Base-by-base conservation (phyloP, 1,140 invertebrate species). In the Aphaenogaster floridana region DNA sequence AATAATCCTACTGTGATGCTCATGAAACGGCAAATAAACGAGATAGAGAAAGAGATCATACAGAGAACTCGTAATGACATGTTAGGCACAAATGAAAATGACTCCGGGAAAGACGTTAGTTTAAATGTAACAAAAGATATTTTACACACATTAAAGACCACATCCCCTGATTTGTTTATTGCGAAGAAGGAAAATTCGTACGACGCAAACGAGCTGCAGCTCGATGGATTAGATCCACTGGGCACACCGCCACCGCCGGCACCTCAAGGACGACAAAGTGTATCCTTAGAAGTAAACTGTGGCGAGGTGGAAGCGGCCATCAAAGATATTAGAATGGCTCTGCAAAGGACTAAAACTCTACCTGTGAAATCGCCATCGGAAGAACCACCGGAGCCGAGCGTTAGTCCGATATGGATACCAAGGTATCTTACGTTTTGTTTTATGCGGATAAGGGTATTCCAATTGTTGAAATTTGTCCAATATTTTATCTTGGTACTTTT, bases 241-340 rank as follows among this genome's bases (percentile, higher is more conserved):
- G 96, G 96, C 94, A 96, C 97, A 6, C 97, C 97, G 9, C 97
- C 97, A 52, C 97, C 97, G 2, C 97, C 97, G 0, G 97, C 97
- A 61, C 97, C 97, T 36, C 97, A 97, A 72, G 94, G 95, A 59
- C 95, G 96, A 74, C 94, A 96, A 80, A 95, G 94, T 78, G 93
- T 96, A 13, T 93, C 89, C 80, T 86, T 94, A 11, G 94, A 95
- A 34, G 92, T 93, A 87, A 94, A 93, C 28, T 81, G 80, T 13
- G 91, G 93, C 42, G 94, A 95, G 90, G 96, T 98, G 9, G 97
- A 98, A 92, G 97, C 97, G 86, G 97, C 97, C 28, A 97, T 98
- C 91, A 97, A 98, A 93, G 98, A 98, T 92, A 98, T 98, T 90
- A 96, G 97, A 87, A 96, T 97, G 90, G 97, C 97, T 4, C 95